A percentile compares a stretch with the other conserved stretches of the same genome.
Conservation (phyloP, 2,113 vertebrate species). For the Lampris incognitus region DNA sequence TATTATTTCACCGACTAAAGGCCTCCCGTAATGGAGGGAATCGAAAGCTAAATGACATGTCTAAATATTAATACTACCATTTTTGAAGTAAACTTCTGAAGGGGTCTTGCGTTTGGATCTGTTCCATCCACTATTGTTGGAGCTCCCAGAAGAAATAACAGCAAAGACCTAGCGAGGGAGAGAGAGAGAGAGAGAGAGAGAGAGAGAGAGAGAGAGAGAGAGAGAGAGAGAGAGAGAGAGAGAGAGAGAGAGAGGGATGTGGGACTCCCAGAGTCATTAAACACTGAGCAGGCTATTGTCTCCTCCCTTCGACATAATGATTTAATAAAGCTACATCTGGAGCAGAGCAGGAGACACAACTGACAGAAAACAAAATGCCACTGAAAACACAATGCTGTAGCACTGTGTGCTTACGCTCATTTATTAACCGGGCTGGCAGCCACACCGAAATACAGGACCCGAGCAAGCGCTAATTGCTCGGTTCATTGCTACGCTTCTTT, state of each 20-base stretch:
- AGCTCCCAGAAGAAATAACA: conserved; percentile 60
- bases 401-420: conserved; percentile 57
- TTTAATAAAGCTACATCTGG: conserved; percentile 79
- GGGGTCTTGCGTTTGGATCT: conserved; percentile 46
- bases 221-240: conserved; percentile 52
- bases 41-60: conserved; percentile 54
- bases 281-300: conserved; percentile 70
- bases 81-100: conserved; percentile 59
- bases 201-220: conserved; percentile 53
- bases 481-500: conserved; percentile 60
- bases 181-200: conserved; percentile 53
- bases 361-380: conserved; percentile 72
- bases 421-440: conserved; percentile 67
- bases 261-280: conserved; percentile 74
- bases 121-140: conserved; percentile 48
- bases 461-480: conserved; percentile 71
- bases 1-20: conserved; percentile 58
- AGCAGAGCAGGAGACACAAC: conserved; percentile 60
- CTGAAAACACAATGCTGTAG: conserved; percentile 65
- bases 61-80: conserved; percentile 64
- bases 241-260: conserved; percentile 54
- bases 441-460: conserved; percentile 64
- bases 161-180: conserved; percentile 43
- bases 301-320: conserved; percentile 72
- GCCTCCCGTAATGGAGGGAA: conserved; percentile 41